A percentile compares a stretch with the other conserved stretches of the same genome.
Conservation (phyloP, 2,888 invertebrate genomes). For the Xanthorhoe spadicearia region DNA sequence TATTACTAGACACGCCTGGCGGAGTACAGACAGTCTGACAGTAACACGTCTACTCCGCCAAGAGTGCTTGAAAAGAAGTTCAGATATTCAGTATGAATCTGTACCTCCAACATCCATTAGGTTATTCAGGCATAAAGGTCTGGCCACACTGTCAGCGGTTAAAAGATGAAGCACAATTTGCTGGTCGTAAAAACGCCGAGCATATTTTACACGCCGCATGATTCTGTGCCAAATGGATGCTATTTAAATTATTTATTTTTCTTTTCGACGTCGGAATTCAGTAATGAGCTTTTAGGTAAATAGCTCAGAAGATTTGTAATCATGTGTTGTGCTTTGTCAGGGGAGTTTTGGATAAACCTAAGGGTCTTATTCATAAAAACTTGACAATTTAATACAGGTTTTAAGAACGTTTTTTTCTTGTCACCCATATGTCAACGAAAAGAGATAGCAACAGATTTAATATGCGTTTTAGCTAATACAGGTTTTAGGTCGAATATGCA, state of each 20-base stretch:
- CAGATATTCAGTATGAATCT: background rate
- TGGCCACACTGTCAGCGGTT: slow-evolving; percentile 27
- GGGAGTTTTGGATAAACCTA: background rate
- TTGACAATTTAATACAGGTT: no score
- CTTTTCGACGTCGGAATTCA: slow-evolving; percentile 31
- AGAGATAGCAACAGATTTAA: no score
- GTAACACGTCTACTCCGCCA: no score
- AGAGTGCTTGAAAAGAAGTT: background rate
- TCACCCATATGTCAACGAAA: no score
- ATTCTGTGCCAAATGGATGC: slow-evolving; percentile 40
- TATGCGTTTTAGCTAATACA: no score
- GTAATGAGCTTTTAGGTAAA: slow-evolving; percentile 33
- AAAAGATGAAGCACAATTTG: slow-evolving; percentile 42
- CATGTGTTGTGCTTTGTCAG: background rate
- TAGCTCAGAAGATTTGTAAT: slow-evolving; percentile 6
- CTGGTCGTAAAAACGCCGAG: slow-evolving; percentile 40
- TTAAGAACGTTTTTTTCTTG: no score
- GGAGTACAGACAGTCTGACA: no score
- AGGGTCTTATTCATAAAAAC: no score
- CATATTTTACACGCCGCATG: slow-evolving; percentile 32
- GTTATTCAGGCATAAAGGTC: slow-evolving; percentile 9
- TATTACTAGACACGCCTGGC: no score
- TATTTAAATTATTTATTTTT: slow-evolving; percentile 43
- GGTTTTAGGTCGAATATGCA: no score
- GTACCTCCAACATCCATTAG: slow-evolving; percentile 5